Evolutionary conservation across 2,797 vertebrate species (phyloP).

Genomic region (Hyperoplus lanceolatus): DNA sequence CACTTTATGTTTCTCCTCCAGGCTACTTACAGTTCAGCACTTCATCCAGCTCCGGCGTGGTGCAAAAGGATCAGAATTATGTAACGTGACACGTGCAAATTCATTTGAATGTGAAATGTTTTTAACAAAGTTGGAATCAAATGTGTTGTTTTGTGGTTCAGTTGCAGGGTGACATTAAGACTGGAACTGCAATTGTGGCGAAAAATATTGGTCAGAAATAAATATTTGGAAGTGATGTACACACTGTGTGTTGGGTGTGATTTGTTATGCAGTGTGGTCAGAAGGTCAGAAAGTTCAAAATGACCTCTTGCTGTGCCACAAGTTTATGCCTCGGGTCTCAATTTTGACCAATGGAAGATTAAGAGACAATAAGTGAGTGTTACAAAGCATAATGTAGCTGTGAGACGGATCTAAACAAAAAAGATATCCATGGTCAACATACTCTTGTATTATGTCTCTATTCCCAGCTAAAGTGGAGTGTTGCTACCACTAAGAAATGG

Average conservation of each 20-base stretch:
- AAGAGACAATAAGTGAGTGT: constrained; percentile 48
- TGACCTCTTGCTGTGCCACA: constrained; percentile 2
- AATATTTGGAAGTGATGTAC: constrained; percentile 33
- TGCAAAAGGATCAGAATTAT: constrained; percentile 41
- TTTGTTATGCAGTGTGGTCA: constrained; percentile 32
- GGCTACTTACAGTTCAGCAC: background rate
- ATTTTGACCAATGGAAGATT: constrained; percentile 15
- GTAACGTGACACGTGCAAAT: constrained; percentile 32
- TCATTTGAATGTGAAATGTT: constrained; percentile 2
- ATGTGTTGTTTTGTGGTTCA: constrained; percentile 21
- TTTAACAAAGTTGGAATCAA: constrained; percentile 7
- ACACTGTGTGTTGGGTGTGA: constrained; percentile 7
- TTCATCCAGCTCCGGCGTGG: constrained; percentile 7
- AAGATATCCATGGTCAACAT: constrained; percentile 28
- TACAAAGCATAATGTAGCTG: constrained; percentile 55
- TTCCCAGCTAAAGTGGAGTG: constrained; percentile 63
- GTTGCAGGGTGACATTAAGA: constrained; percentile 10
- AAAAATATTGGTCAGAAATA: constrained; percentile 26
- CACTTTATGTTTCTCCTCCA: constrained; percentile 51
- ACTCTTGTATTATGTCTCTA: constrained; percentile 82
- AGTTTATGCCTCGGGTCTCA: constrained; percentile 27
- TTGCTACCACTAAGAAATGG: constrained; percentile 75
- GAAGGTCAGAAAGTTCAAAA: constrained; percentile 32
- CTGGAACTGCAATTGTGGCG: constrained; percentile 16
- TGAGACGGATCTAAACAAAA: constrained; percentile 77